phyloP scores from a whole-genome alignment of 2,888 invertebrate genomes.

The Elegia similella region DNA sequence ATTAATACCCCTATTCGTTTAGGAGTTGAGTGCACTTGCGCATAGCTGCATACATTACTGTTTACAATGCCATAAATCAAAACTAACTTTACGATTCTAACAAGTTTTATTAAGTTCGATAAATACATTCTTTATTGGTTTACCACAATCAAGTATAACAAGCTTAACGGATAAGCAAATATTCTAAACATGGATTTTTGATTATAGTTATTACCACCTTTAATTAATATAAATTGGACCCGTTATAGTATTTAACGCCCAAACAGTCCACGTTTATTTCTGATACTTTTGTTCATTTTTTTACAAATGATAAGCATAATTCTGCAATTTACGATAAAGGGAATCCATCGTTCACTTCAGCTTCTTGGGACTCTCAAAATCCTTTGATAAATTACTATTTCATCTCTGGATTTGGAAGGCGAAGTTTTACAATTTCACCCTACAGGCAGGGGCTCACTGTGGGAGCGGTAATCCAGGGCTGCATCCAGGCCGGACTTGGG shows the following conservation, averaged over 20 bases:
- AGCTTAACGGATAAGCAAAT: too few species aligned
- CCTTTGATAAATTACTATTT: slow-evolving; percentile 81
- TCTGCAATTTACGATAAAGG: slow-evolving; percentile 64
- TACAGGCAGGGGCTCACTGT: slow-evolving; percentile 45
- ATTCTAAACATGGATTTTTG: too few species aligned
- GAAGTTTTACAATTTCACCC: slow-evolving; percentile 63
- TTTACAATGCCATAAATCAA: slow-evolving; percentile 38
- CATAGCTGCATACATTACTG: slow-evolving; percentile 61
- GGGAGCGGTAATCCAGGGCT: slow-evolving; percentile 63
- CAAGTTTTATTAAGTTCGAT: neutral
- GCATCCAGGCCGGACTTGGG: slow-evolving; percentile 57
- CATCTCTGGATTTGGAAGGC: slow-evolving; percentile 69
- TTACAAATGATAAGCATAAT: slow-evolving; percentile 35
- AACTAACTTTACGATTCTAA: neutral
- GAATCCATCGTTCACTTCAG: slow-evolving; percentile 62
- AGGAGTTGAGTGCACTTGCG: slow-evolving; percentile 50
- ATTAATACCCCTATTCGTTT: slow-evolving; percentile 65
- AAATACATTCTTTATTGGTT: neutral
- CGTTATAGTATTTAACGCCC: too few species aligned
- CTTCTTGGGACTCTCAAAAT: slow-evolving; percentile 67
- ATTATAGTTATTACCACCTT: too few species aligned
- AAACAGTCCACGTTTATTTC: too few species aligned
- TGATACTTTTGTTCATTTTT: neutral
- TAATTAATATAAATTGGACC: too few species aligned
- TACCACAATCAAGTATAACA: too few species aligned